These are phyloP conservation scores for Myiothlypis chrysogaster DNA, from an alignment of 2,797 vertebrate genomes.

Conservation along the genomic window DNA sequence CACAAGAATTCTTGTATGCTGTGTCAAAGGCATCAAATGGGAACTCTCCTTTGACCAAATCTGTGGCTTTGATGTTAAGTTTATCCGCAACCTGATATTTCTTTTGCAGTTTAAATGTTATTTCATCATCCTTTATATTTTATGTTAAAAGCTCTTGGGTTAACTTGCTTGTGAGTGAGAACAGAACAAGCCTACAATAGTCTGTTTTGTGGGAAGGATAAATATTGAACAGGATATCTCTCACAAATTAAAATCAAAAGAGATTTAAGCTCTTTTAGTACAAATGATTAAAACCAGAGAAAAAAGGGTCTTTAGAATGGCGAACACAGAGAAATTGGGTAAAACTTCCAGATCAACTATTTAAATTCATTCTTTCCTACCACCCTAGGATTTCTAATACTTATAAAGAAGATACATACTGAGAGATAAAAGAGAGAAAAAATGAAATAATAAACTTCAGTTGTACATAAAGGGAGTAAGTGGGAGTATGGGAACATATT, in stretches of 20 bases:
- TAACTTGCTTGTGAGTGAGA: background rate
- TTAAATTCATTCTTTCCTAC: background rate
- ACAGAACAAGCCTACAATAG: background rate
- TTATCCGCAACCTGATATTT: background rate
- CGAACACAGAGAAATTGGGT: background rate
- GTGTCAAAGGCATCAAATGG: background rate
- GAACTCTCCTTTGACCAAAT: background rate
- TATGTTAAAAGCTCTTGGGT: background rate
- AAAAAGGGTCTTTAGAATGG: background rate
- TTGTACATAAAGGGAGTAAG: slow-evolving; percentile 37
- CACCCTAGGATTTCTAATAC: background rate
- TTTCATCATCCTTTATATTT: background rate
- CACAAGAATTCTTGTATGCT: background rate
- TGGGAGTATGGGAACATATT: slow-evolving; percentile 18
- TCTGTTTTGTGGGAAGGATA: background rate
- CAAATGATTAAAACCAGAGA: background rate
- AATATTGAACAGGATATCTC: background rate
- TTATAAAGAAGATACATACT: background rate
- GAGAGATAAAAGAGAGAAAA: slow-evolving; percentile 25
- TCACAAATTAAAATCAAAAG: background rate
- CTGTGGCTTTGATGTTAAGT: background rate
- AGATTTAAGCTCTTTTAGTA: background rate
- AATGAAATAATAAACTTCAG: slow-evolving; percentile 21
- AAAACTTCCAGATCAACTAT: background rate
- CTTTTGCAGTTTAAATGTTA: background rate